Percentiles rank a stretch among this genome's conserved stretches.
phyloP scores from a whole-genome alignment of 2,113 vertebrate genomes.

The Embiotoca jacksoni region DNA sequence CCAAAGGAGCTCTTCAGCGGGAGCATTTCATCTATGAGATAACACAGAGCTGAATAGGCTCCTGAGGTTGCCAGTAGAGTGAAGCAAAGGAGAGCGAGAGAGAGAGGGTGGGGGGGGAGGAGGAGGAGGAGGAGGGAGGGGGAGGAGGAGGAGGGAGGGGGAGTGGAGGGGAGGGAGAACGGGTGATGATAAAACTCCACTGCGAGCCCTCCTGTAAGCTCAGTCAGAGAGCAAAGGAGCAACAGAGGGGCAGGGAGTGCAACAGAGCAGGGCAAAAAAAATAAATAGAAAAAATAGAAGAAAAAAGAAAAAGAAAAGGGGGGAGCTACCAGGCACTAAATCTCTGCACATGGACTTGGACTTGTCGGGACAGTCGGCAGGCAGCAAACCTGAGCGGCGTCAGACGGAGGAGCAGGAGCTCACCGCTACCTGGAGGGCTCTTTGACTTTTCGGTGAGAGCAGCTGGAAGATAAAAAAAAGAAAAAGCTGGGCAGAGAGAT shows the following conservation, averaged over 20 bases:
- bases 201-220: conserved; percentile 78
- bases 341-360: conserved; percentile 55
- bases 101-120: conserved; percentile 32
- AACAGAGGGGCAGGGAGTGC: conserved; percentile 60
- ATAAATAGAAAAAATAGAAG: not conserved
- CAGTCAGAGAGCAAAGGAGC: conserved; percentile 74
- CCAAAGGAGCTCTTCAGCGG: conserved; percentile 72
- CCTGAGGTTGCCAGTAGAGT: conserved; percentile 76
- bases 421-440: conserved; percentile 23
- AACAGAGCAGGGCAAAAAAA: conserved; percentile 27
- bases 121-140: conserved; percentile 26
- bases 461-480: conserved; percentile 35
- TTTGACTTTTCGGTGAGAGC: conserved; percentile 3
- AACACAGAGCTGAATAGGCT: conserved; percentile 80
- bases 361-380: conserved; percentile 40
- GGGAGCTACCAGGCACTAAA: conserved; percentile 65
- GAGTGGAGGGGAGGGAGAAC: conserved; percentile 61
- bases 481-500: conserved; percentile 50
- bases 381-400: conserved; percentile 53
- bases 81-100: conserved; percentile 54
- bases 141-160: conserved; percentile 28
- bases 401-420: conserved; percentile 33
- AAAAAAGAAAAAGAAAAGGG: conserved; percentile 46
- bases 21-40: conserved; percentile 85
- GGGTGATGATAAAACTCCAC: conserved; percentile 85